Base-by-base conservation (phyloP, 2,113 vertebrate species). In the Ahaetulla prasina region DNA sequence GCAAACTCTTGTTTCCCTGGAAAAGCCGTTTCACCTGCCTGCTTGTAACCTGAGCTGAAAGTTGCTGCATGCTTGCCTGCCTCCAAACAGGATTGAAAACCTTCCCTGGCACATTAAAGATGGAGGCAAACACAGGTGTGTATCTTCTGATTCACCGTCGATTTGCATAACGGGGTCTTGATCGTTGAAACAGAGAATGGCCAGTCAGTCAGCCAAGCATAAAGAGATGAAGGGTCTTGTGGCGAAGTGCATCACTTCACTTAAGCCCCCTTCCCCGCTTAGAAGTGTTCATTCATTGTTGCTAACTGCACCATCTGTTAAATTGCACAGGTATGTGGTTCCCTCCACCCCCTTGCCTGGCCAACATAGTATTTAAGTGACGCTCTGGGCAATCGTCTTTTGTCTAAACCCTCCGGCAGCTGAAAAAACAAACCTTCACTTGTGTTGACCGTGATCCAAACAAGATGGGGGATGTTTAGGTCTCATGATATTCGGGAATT, bases 121-220 rank as follows among this genome's bases (percentile, higher is more conserved):
- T 92, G 50, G 91, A 95, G 94, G 91, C 95, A 96, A 96, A 95
- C 94, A 95, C 97, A 97, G 97, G 96, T 97, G 97, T 94, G 85
- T 91, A 85, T 95, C 94, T 96, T 96, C 94, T 97, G 95, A 94
- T 94, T 96, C 94, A 92, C 55, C 89, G 90, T 94, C 80, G 96
- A 96, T 98, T 97, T 97, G 97, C 96, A 96, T 97, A 97, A 96
- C 94, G 95, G 89, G 94, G 94, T 92, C 91, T 92, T 91, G 92
- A 91, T 95, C 96, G 96, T 94, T 96, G 95, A 96, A 97, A 95
- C 94, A 93, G 94, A 94, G 94, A 96, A 63, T 92, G 90, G 95
- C 96, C 95, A 95, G 91, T 92, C 95, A 95, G 91, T 92, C 91
- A 95, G 93, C 92, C 91, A 94, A 96, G 96, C 94, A 94, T 88